A percentile compares a stretch with the other conserved stretches of the same genome.
phyloP scores from a whole-genome alignment of 2,797 vertebrate species.

The Aeoliscus strigatus region DNA sequence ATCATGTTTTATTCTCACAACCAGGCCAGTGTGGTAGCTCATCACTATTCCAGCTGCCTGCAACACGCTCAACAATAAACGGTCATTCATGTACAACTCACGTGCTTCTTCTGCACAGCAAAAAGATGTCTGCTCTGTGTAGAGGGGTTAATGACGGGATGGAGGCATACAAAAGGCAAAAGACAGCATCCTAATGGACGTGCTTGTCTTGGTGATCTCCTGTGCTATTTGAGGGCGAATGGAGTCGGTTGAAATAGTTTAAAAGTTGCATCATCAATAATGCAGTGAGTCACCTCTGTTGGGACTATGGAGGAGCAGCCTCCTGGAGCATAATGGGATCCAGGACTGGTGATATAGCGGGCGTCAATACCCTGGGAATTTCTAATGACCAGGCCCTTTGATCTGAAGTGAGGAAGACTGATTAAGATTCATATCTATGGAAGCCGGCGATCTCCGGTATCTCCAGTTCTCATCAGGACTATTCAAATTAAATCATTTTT shows the following conservation, averaged over 20 bases:
- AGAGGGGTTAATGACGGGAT: too few species aligned
- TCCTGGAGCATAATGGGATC: constrained; percentile 36
- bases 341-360: constrained; percentile 39
- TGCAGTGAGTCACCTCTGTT: constrained; percentile 31
- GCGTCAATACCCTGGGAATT: constrained; percentile 28
- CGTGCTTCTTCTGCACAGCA: too few species aligned
- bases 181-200: too few species aligned
- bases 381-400: constrained; percentile 27
- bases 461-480: constrained; percentile 42
- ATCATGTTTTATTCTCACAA: too few species aligned
- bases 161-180: too few species aligned
- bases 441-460: constrained; percentile 12
- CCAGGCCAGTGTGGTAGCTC: too few species aligned
- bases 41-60: too few species aligned
- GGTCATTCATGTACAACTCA: too few species aligned
- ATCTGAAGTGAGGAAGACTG: constrained; percentile 27
- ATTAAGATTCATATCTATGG: constrained; percentile 30
- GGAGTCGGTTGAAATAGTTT: constrained; percentile 32
- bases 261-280: constrained; percentile 31
- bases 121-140: too few species aligned
- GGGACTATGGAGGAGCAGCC: constrained; percentile 12
- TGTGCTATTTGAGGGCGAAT: constrained; percentile 10
- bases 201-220: too few species aligned
- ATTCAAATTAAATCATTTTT: constrained; percentile 35
- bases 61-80: too few species aligned